phyloP scores from a whole-genome alignment of 2,797 vertebrate species.

The Hydrocynus forskahlii region DNA sequence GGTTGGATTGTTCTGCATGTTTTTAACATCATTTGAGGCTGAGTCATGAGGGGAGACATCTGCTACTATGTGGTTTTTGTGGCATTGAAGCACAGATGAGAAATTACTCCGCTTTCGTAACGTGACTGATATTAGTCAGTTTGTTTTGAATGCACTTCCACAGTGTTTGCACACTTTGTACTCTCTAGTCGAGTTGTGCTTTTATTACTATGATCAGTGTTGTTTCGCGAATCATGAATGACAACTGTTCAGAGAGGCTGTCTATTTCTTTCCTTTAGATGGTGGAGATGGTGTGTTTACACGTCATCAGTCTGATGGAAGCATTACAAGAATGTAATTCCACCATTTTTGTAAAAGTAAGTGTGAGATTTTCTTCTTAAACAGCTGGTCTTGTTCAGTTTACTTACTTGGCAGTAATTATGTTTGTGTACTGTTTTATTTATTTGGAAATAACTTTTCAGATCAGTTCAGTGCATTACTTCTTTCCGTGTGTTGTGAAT shows the following conservation, averaged over 20 bases:
- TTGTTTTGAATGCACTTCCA: conserved; percentile 15
- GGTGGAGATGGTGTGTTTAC: conserved; percentile 99
- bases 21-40: background rate
- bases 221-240: background rate
- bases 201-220: conserved; percentile 3
- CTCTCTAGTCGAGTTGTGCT: background rate
- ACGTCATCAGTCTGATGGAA: conserved; percentile 98
- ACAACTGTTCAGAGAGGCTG: conserved; percentile 28
- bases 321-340: conserved; percentile 98
- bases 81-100: background rate
- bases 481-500: background rate
- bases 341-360: conserved; percentile 98
- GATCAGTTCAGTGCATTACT: background rate
- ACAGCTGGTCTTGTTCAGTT: no score
- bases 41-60: background rate
- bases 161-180: background rate
- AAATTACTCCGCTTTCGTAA: conserved; percentile 9
- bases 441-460: no score
- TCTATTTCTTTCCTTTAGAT: conserved; percentile 76
- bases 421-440: no score
- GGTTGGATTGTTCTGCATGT: background rate
- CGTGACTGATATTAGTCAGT: background rate
- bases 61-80: conserved; percentile 1
- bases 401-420: no score
- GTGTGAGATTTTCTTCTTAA: conserved; percentile 42